Conservation (phyloP, 1,140 invertebrate species). For the Anagrus nilaparvatae region DNA sequence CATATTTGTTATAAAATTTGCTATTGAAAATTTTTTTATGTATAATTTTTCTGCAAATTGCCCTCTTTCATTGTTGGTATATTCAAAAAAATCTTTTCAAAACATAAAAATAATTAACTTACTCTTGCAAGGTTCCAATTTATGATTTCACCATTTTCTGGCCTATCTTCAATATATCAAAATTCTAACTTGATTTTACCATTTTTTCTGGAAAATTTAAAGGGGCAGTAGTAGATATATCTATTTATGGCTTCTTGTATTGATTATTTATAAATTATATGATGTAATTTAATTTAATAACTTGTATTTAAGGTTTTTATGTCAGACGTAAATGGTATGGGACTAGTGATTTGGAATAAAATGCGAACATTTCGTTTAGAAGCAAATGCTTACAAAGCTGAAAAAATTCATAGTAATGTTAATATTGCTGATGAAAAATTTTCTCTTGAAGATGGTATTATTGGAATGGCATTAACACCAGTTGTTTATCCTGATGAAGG, state of each 20-base stretch:
- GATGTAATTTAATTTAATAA: not conserved
- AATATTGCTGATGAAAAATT: constrained; percentile 30
- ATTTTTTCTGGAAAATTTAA: no score
- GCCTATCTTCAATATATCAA: no score
- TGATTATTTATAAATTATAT: not conserved
- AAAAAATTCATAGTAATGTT: constrained; percentile 15
- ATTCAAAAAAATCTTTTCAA: no score
- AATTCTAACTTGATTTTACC: no score
- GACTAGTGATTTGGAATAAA: constrained; percentile 25
- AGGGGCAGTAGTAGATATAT: not conserved
- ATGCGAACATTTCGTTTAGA: constrained; percentile 24
- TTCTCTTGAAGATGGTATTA: constrained; percentile 31
- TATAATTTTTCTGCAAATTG: no score
- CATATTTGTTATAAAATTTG: no score
- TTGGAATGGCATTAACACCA: constrained; percentile 33
- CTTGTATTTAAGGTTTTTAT: constrained; percentile 26
- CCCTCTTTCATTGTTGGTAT: no score
- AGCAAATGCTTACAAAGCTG: constrained; percentile 17
- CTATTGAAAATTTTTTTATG: no score
- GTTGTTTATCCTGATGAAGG: constrained; percentile 1
- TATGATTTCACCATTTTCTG: no score
- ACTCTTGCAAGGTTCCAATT: no score
- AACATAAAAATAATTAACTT: no score
- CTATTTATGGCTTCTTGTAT: not conserved
- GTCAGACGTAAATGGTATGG: constrained; percentile 32